These are phyloP conservation scores for Chromobotia macracanthus DNA, from an alignment of 2,797 vertebrate genomes.

Conservation along the genomic window DNA sequence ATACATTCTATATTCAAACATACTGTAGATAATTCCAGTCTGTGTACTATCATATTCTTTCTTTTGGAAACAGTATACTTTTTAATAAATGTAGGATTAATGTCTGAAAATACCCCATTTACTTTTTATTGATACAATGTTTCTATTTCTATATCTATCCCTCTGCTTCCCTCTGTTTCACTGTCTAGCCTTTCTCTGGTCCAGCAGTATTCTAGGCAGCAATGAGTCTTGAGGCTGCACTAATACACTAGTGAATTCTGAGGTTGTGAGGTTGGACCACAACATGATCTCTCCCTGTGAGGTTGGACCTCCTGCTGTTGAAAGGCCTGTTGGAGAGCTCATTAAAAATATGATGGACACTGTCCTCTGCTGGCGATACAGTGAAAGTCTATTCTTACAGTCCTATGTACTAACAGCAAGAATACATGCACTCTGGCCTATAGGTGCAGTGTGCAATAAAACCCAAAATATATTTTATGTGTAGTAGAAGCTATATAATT, in stretches of 20 bases:
- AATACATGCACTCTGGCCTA: conserved; percentile 1
- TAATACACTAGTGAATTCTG: conserved; percentile 10
- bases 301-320: conserved; percentile 33
- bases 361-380: conserved; percentile 57
- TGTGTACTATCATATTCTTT: too few relatives aligned
- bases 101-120: too few relatives aligned
- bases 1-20: too few relatives aligned
- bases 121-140: too few relatives aligned
- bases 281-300: conserved; percentile 35
- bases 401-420: neutral
- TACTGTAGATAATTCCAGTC: too few relatives aligned
- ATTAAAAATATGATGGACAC: conserved; percentile 56
- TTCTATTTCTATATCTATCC: too few relatives aligned
- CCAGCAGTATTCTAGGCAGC: neutral
- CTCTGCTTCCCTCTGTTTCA: neutral
- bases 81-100: too few relatives aligned
- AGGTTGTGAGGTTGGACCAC: conserved; percentile 23
- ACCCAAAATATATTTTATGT: neutral
- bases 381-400: conserved; percentile 21
- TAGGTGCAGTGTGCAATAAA: neutral
- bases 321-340: conserved; percentile 23
- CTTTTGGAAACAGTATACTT: too few relatives aligned
- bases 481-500: neutral
- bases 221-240: neutral
- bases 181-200: neutral